Percentiles rank a stretch among this genome's conserved stretches.
phyloP scores from a whole-genome alignment of 2,113 vertebrate species.

The Pseudois nayaur region DNA sequence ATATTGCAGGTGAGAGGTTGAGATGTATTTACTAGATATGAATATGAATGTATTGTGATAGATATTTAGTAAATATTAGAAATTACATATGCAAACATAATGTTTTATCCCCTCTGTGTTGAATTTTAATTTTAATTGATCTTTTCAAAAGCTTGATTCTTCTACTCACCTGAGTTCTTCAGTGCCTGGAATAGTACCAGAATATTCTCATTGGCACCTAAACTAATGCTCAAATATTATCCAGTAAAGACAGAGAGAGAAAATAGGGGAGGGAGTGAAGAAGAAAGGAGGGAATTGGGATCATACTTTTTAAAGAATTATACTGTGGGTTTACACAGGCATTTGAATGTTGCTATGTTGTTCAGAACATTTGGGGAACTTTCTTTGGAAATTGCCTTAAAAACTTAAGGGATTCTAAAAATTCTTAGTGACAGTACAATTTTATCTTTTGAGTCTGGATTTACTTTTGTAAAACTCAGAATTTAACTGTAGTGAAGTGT shows the following conservation, averaged over 20 bases:
- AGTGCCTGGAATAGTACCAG: background rate
- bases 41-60: background rate
- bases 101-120: background rate
- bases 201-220: background rate
- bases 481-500: background rate
- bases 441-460: background rate
- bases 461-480: background rate
- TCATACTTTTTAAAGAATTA: background rate
- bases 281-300: background rate
- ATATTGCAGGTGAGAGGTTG: background rate
- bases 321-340: background rate
- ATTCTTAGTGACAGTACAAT: background rate
- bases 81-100: background rate
- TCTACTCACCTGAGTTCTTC: background rate
- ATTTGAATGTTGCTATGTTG: background rate
- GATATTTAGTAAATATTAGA: background rate
- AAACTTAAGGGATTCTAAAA: background rate
- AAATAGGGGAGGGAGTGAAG: background rate
- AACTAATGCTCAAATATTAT: background rate
- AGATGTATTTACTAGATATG: background rate
- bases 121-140: background rate
- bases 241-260: background rate
- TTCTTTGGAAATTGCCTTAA: background rate
- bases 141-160: background rate
- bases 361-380: background rate